Conservation (phyloP, 2,797 vertebrate genomes). For the Etheostoma nigrum region DNA sequence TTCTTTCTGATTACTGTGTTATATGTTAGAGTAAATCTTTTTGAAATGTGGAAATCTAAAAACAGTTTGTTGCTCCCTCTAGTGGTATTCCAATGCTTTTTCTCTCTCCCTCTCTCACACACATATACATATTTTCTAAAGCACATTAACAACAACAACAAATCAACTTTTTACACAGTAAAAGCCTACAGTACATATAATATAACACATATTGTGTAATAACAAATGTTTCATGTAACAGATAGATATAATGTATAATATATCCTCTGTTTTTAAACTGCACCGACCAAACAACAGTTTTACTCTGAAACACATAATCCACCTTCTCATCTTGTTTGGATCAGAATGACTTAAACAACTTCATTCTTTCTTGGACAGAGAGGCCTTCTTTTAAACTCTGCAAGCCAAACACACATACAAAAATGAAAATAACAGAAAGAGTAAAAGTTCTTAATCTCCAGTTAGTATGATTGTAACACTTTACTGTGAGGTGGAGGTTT, state of each 20-base stretch:
- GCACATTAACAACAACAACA: background rate
- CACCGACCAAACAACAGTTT: background rate
- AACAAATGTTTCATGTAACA: background rate
- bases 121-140: background rate
- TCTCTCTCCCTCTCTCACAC: background rate
- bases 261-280: slow-evolving; percentile 5
- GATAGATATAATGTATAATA: background rate
- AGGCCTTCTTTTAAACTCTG: slow-evolving; percentile 82
- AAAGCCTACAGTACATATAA: slow-evolving; percentile 14
- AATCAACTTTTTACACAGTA: slow-evolving; percentile 19
- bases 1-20: background rate
- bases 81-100: slow-evolving; percentile 35
- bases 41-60: slow-evolving; percentile 3
- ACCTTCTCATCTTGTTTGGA: slow-evolving; percentile 25
- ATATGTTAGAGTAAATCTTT: background rate
- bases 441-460: background rate
- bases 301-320: background rate
- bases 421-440: background rate
- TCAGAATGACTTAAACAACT: slow-evolving; percentile 78
- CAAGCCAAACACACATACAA: slow-evolving; percentile 37
- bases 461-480: background rate
- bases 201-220: background rate
- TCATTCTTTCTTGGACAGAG: slow-evolving; percentile 79
- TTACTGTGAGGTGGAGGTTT: background rate
- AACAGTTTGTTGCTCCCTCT: slow-evolving; percentile 59